Conservation (phyloP, 2,797 vertebrate species). For the Catamblyrhynchus diadema region DNA sequence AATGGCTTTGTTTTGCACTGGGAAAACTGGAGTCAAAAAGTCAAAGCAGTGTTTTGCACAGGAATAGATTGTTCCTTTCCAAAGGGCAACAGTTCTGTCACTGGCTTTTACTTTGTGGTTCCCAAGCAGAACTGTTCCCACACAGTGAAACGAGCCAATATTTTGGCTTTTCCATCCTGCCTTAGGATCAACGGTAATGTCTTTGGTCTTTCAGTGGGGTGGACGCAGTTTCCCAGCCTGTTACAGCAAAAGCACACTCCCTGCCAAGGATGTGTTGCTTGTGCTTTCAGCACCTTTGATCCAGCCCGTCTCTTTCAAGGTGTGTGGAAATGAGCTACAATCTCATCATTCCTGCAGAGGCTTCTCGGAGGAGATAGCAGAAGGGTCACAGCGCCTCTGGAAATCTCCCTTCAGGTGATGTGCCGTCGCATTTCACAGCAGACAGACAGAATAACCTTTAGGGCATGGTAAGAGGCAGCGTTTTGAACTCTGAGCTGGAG, state of each 20-base stretch:
- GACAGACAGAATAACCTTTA: slow-evolving; percentile 52
- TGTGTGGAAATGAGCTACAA: slow-evolving; percentile 56
- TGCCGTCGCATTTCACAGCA: slow-evolving; percentile 30
- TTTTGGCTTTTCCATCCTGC: slow-evolving; percentile 11
- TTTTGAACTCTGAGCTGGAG: slow-evolving; percentile 28
- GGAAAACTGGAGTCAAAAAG: slow-evolving; percentile 42
- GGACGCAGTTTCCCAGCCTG: background rate
- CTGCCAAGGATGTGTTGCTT: background rate
- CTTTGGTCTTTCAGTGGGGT: background rate
- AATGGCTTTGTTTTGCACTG: slow-evolving; percentile 24
- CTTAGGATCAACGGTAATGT: background rate
- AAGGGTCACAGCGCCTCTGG: slow-evolving; percentile 53
- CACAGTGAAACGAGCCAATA: background rate
- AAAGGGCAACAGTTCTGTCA: background rate
- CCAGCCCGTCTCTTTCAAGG: slow-evolving; percentile 17
- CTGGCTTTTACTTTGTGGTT: background rate
- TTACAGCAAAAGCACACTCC: background rate
- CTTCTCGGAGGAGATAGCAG: slow-evolving; percentile 39
- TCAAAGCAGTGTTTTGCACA: background rate
- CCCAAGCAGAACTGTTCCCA: background rate
- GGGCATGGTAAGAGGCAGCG: slow-evolving; percentile 40
- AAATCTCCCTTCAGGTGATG: slow-evolving; percentile 56
- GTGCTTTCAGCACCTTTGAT: slow-evolving; percentile 41
- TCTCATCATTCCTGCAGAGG: slow-evolving; percentile 33
- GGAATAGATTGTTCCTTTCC: slow-evolving; percentile 21